phyloP scores from a whole-genome alignment of 2,888 invertebrate species.

The Flabesymbios commensalis region DNA sequence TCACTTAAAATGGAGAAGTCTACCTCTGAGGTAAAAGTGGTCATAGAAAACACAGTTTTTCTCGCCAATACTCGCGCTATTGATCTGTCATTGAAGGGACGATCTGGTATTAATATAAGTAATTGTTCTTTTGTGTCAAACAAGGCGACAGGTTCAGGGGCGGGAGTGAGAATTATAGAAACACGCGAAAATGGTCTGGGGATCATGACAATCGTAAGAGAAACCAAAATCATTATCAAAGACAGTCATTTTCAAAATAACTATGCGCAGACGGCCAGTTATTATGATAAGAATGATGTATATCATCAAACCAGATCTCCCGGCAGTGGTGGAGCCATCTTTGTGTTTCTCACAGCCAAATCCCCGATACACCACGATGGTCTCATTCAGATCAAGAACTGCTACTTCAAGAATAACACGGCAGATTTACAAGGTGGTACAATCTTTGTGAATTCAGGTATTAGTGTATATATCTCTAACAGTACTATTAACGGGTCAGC shows the following conservation, averaged over 20 bases:
- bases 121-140: conserved; percentile 14
- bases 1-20: no score
- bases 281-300: not conserved
- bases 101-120: not conserved
- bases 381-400: conserved; percentile 7
- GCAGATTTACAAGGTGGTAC: conserved; percentile 25
- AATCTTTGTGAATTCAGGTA: conserved; percentile 13
- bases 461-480: not conserved
- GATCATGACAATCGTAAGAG: not conserved
- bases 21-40: not conserved
- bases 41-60: not conserved
- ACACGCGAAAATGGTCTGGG: conserved; percentile 7
- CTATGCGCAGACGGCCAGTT: not conserved
- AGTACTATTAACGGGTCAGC: not conserved
- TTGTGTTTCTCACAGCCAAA: not conserved
- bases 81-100: conserved; percentile 17
- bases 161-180: conserved; percentile 14
- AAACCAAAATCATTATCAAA: not conserved
- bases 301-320: conserved; percentile 12
- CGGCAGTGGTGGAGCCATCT: conserved; percentile 18
- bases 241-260: conserved; percentile 7
- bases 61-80: conserved; percentile 7
- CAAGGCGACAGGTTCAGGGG: conserved; percentile 17
- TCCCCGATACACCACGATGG: conserved; percentile 9
- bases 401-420: conserved; percentile 19